These are phyloP conservation scores for Falco biarmicus DNA, from an alignment of 2,797 vertebrate species.

Conservation along the genomic window DNA sequence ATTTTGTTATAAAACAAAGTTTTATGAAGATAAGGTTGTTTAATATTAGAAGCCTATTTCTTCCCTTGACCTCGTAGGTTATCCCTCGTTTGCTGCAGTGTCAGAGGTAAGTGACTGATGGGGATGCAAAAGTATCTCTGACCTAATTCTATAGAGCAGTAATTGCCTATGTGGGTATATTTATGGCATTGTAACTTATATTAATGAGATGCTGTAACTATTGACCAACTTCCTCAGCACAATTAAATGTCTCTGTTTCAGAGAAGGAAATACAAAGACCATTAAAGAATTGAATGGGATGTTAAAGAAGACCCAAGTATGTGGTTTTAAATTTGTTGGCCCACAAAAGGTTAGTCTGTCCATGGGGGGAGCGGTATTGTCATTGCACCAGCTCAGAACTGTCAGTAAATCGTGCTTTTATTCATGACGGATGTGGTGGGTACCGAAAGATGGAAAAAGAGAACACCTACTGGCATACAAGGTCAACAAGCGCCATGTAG, in stretches of 20 bases:
- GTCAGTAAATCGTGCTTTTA: background rate
- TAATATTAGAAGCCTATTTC: slow-evolving; percentile 74
- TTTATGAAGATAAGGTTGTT: slow-evolving; percentile 80
- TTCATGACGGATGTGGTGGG: background rate
- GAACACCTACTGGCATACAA: background rate
- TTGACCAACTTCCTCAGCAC: slow-evolving; percentile 55
- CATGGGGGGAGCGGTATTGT: background rate
- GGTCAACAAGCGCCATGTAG: background rate
- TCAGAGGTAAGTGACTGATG: background rate
- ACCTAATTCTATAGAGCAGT: slow-evolving; percentile 19
- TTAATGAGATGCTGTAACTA: slow-evolving; percentile 64
- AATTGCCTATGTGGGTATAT: slow-evolving; percentile 28
- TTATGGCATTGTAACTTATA: slow-evolving; percentile 47
- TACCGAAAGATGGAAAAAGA: background rate
- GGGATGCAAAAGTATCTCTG: slow-evolving; percentile 42
- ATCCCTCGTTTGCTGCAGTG: slow-evolving; percentile 26
- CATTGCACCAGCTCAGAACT: background rate
- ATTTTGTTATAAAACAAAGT: slow-evolving; percentile 83
- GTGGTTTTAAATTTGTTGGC: slow-evolving; percentile 26
- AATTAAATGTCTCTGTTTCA: slow-evolving; percentile 28
- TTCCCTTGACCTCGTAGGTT: slow-evolving; percentile 46
- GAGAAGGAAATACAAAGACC: slow-evolving; percentile 60
- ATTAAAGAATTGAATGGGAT: slow-evolving; percentile 39
- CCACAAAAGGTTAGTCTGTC: background rate
- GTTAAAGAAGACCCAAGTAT: background rate